Base-by-base conservation (phyloP, 2,113 vertebrate species). In the Conger conger region DNA sequence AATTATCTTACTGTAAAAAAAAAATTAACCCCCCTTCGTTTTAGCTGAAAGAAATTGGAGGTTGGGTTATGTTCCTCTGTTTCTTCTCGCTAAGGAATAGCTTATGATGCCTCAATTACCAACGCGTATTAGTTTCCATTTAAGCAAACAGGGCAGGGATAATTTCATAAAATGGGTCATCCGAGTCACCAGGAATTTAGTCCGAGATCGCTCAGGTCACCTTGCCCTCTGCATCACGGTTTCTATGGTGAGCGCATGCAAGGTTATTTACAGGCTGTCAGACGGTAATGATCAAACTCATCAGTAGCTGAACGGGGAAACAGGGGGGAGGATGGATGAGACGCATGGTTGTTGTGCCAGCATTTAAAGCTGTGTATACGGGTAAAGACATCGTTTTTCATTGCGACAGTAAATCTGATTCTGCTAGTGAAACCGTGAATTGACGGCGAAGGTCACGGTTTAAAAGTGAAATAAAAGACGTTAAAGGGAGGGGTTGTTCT, bases 201-300 rank as follows among this genome's bases (percentile, higher is more conserved):
- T 38, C 37, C 40, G 20, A 20, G 6, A 27, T 68, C 80, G 13
- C n/a, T 77, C 35, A 20, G 63, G 42, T 76, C 80, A 76, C 80
- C 73, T 73, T 68, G 38, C 40, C 68, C 45, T 35, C 13, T 81
- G 38, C 30, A 50, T 20, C 20, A 40, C 36, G 5, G 27, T 73
- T 80, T 76, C 60, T 50, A 80, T 85, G 84, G 84, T 42, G 57
- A 27, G 37, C 38, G 40, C 79, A 9, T 81, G 57, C 84, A 85
- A 37, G 27, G 37, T 81, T 82, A 33, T 82, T 68, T 77, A 77
- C 30, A 53, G 1, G 42, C 82, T 76, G 82, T 77, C 40, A 60
- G 36, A 5, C 40, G 27, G 38, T 20, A 83, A 77, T 77, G 50
- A 82, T 23, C 36, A 23, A 77, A 16, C 38, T 33, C 40, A 35